Evolutionary conservation across 2,797 vertebrate genomes (phyloP).

Genomic region (Champsocephalus gunnari): DNA sequence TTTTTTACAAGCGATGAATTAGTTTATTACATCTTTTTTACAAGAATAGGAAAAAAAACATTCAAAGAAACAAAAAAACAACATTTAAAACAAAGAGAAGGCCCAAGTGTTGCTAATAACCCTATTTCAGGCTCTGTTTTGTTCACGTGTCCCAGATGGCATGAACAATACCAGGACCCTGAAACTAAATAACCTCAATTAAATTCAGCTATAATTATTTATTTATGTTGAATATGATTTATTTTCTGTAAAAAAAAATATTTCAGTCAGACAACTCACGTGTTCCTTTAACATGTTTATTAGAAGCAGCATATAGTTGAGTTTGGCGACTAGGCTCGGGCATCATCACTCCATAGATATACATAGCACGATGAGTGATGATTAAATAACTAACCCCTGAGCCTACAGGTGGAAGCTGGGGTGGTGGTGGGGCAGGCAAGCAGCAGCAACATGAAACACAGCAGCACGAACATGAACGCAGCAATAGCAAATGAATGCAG

Average conservation of each 20-base stretch:
- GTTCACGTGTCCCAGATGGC: background rate
- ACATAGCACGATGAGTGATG: too few species aligned
- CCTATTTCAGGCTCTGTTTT: background rate
- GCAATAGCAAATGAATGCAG: too few species aligned
- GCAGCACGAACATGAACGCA: too few species aligned
- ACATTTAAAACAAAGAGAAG: background rate
- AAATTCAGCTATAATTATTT: background rate
- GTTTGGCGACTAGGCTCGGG: too few species aligned
- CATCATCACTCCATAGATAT: too few species aligned
- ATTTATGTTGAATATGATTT: background rate
- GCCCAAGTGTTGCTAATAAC: background rate
- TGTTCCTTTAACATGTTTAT: too few species aligned
- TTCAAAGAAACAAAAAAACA: background rate
- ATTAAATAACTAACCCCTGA: too few species aligned
- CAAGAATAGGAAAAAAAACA: background rate
- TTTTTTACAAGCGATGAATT: background rate
- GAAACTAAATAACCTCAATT: background rate
- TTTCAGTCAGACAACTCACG: too few species aligned
- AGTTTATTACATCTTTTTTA: background rate
- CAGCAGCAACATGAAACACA: too few species aligned
- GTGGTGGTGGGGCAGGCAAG: too few species aligned
- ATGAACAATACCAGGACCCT: background rate
- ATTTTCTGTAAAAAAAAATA: background rate
- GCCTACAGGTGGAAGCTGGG: too few species aligned
- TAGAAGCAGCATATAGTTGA: too few species aligned